Conservation (phyloP, 2,888 invertebrate species). For the Thymelicus sylvestris region DNA sequence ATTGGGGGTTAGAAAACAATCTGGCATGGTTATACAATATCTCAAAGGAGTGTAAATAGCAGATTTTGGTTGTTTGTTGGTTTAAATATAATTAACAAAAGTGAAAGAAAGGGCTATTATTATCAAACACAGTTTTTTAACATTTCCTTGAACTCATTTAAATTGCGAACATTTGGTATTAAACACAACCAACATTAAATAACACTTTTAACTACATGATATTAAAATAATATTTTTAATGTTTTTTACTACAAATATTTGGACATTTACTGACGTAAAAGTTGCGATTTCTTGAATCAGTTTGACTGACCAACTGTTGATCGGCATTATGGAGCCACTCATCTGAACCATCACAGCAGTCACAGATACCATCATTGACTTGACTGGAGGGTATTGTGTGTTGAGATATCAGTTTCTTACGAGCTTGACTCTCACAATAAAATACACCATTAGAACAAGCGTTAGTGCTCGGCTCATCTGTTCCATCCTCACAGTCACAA, state of each 20-base stretch:
- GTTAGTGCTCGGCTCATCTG: conserved; percentile 93
- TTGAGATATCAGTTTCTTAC: conserved; percentile 63
- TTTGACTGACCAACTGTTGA: conserved; percentile 64
- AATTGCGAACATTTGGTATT: neutral
- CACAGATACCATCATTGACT: conserved; percentile 97
- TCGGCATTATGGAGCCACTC: conserved; percentile 84
- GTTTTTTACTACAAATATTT: conserved; percentile 55
- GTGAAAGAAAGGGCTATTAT: too few species aligned
- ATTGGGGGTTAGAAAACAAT: too few species aligned
- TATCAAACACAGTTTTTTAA: too few species aligned
- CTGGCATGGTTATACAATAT: too few species aligned
- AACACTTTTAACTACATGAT: neutral
- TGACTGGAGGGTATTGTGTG: conserved; percentile 87
- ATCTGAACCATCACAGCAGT: conserved; percentile 97
- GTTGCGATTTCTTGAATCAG: conserved; percentile 57
- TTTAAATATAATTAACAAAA: too few species aligned
- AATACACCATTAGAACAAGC: conserved; percentile 95
- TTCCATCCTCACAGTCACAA: conserved; percentile 93
- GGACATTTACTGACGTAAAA: conserved; percentile 65
- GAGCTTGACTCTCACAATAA: conserved; percentile 88
- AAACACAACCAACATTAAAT: conserved; percentile 12
- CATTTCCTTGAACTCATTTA: too few species aligned
- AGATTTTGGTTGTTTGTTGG: too few species aligned
- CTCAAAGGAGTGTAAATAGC: too few species aligned
- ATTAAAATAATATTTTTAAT: conserved; percentile 18